Evolutionary conservation across 2,888 invertebrate species (phyloP).

Genomic region (Zhuqinia jingwanae): DNA sequence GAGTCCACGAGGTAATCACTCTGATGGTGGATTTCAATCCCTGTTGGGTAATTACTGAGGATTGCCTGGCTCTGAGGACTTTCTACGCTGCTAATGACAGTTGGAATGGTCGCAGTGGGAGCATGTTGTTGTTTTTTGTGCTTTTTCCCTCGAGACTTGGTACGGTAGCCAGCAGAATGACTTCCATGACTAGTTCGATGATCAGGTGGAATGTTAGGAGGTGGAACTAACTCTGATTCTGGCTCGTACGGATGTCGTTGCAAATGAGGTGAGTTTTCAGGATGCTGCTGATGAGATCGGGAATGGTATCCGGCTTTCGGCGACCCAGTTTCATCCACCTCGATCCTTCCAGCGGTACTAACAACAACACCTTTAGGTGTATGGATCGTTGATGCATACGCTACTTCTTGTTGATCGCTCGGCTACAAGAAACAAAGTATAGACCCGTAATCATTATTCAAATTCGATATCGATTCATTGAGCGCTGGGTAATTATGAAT

Average conservation of each 20-base stretch:
- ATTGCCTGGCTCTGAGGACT: constrained; percentile 9
- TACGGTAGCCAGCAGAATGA: constrained; percentile 54
- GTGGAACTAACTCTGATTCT: constrained; percentile 57
- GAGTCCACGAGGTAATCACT: constrained; percentile 42
- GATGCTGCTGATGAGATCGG: constrained; percentile 57
- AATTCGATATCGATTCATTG: not conserved
- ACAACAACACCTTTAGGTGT: constrained; percentile 49
- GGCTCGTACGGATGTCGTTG: constrained; percentile 64
- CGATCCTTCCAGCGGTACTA: constrained; percentile 57
- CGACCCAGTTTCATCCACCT: constrained; percentile 64
- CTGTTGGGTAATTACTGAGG: not conserved
- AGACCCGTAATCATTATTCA: constrained; percentile 37
- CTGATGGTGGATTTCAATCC: not conserved
- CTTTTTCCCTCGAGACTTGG: constrained; percentile 67
- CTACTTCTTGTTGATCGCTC: constrained; percentile 52
- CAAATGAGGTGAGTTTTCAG: constrained; percentile 62
- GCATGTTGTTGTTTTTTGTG: constrained; percentile 55
- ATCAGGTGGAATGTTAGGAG: constrained; percentile 43
- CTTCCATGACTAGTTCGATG: constrained; percentile 49
- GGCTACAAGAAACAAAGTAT: constrained; percentile 20
- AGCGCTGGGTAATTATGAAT: not conserved
- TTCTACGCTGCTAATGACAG: constrained; percentile 56
- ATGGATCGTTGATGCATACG: constrained; percentile 53
- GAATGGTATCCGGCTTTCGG: constrained; percentile 67
- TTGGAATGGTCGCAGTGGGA: constrained; percentile 46